Evolutionary conservation across 1,140 invertebrate genomes (phyloP).

Genomic region (Dryas iulia): DNA sequence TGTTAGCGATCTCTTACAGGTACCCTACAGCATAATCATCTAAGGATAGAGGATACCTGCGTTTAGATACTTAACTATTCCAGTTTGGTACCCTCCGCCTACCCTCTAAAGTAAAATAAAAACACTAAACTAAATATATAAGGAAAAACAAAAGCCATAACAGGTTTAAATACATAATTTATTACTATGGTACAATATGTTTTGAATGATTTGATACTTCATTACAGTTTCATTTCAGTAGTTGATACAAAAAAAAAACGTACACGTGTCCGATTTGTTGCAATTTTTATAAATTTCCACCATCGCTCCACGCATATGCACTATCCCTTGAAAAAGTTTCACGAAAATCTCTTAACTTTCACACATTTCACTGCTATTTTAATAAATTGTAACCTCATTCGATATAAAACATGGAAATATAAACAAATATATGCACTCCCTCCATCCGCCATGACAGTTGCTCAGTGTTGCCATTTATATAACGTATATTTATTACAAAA

Average conservation of each 20-base stretch:
- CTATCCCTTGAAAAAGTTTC: conserved; percentile 21
- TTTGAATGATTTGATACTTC: conserved; percentile 57
- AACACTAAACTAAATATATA: too few species aligned
- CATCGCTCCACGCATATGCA: conserved; percentile 30
- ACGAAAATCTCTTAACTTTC: conserved; percentile 29
- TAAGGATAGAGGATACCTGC: too few species aligned
- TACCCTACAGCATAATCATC: too few species aligned
- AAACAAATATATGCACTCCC: conserved; percentile 57
- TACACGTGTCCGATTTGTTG: conserved; percentile 50
- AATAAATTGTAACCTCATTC: conserved; percentile 44
- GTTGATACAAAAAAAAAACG: conserved; percentile 52
- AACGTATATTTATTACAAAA: too few species aligned
- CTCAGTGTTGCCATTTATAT: conserved; percentile 19
- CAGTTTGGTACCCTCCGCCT: too few species aligned
- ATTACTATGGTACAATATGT: conserved; percentile 74
- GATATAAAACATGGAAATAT: conserved; percentile 74
- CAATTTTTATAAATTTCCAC: conserved; percentile 33
- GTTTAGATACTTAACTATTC: too few species aligned
- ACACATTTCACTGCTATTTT: conserved; percentile 47
- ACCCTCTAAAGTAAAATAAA: too few species aligned
- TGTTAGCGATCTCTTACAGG: too few species aligned
- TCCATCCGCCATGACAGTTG: conserved; percentile 60
- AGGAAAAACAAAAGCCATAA: conserved; percentile 28
- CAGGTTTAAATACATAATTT: conserved; percentile 74
- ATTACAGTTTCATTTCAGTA: too few species aligned